Evolutionary conservation across 1,140 invertebrate genomes (phyloP).

Genomic region (Drosophila repletoides): DNA sequence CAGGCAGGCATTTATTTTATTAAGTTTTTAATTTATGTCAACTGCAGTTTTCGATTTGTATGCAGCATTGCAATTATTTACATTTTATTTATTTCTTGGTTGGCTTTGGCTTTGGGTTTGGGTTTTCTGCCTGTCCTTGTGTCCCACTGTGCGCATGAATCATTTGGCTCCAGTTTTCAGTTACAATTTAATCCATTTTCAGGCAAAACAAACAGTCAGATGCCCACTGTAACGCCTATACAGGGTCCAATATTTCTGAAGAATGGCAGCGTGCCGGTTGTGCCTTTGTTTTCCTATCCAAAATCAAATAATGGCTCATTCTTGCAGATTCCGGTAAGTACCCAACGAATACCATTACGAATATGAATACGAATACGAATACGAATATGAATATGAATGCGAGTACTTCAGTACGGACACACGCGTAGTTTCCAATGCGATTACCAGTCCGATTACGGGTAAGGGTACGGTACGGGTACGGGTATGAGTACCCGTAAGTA

Average conservation of each 20-base stretch:
- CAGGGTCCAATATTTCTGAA: slow-evolving; percentile 91
- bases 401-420: no score
- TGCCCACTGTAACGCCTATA: slow-evolving; percentile 88
- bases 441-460: slow-evolving; percentile 16
- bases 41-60: slow-evolving; percentile 64
- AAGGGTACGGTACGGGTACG: slow-evolving; percentile 16
- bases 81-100: slow-evolving; percentile 7
- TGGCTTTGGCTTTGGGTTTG: neutral
- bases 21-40: slow-evolving; percentile 50
- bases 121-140: slow-evolving; percentile 16
- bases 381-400: no score
- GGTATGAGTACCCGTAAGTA: slow-evolving; percentile 14
- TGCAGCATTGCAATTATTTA: slow-evolving; percentile 34
- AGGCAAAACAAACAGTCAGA: slow-evolving; percentile 45
- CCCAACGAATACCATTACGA: neutral
- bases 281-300: slow-evolving; percentile 92
- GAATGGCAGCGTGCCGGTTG: slow-evolving; percentile 91
- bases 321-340: slow-evolving; percentile 93
- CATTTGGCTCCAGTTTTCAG: neutral
- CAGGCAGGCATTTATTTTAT: slow-evolving; percentile 49
- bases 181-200: neutral
- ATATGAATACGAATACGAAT: no score
- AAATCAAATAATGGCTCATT: slow-evolving; percentile 91
- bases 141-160: slow-evolving; percentile 9
- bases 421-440: neutral